Base-by-base conservation (phyloP, 2,797 vertebrate genomes). In the Otolemur crassicaudatus region DNA sequence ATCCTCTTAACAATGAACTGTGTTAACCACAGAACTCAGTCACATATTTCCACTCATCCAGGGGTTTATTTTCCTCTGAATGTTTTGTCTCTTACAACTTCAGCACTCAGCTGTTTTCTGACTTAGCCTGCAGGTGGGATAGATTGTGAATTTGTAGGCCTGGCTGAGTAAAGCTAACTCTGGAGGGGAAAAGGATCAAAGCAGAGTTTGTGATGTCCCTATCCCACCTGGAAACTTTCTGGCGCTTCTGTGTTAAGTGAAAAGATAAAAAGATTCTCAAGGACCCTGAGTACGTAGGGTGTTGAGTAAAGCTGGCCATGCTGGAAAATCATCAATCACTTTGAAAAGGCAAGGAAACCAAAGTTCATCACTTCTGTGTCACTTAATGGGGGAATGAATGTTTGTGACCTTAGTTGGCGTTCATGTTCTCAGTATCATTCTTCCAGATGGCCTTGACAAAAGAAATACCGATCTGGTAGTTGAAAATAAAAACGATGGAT, bases 11-110 rank as follows among this genome's bases (percentile, higher is more conserved):
- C 86, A 73, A 22, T 76, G 89, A 97, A 96, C 65, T 88, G 96
- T 7, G 56, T 90, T 90, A 97, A 98, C 98, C 97, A 63, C 97
- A 97, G 92, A 96, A 86, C 97, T 97, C 94, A 0, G 95, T 97
- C 98, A 91, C 93, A 79, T 97, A 94, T 97, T 98, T 97, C 97
- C 97, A 98, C 93, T 82, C 93, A 93, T 97, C 97, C 96, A 92
- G 67, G 73, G 58, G 43, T 73, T 95, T 95, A 22, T 90, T 95
- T 90, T 90, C 91, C 82, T 95, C 95, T 93, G 82, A 46, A 22
- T 81, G 84, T 80, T 93, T 92, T 85, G 76, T 49, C 53, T 60
- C 87, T 95, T 80, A 75, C 56, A 83, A 46, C 88, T 56, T 82
- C 1, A 87, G 91, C 27, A 69, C 82, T 88, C 75, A 89, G 90